These are phyloP conservation scores for Lampris incognitus DNA, from an alignment of 2,113 vertebrate species.

Conservation along the genomic window DNA sequence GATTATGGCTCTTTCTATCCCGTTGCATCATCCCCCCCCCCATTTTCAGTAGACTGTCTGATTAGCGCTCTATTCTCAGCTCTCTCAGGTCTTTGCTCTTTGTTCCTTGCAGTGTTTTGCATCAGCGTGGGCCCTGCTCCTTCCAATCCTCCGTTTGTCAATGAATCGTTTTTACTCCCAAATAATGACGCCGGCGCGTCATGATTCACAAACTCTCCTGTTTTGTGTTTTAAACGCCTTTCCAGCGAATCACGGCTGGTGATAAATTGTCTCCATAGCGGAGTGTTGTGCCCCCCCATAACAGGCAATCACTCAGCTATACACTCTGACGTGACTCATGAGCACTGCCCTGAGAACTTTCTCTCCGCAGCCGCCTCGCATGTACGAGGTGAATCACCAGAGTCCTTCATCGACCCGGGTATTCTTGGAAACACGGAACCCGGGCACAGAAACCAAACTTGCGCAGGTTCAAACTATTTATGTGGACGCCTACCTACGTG, in stretches of 20 bases:
- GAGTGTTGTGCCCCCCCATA: no score
- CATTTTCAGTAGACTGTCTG: constrained; percentile 44
- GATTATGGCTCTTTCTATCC: constrained; percentile 71
- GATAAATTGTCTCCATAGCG: background rate
- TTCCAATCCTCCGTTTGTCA: constrained; percentile 30
- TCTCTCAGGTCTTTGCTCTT: constrained; percentile 34
- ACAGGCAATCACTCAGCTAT: background rate
- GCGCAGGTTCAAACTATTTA: no score
- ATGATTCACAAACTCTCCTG: background rate
- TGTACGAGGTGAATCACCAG: background rate
- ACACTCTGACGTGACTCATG: background rate
- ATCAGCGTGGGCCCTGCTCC: constrained; percentile 48
- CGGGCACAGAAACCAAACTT: no score
- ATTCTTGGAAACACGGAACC: no score
- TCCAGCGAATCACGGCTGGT: constrained; percentile 19
- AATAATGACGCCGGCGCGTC: constrained; percentile 6
- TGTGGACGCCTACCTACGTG: no score
- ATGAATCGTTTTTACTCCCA: background rate
- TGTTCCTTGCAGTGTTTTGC: constrained; percentile 75
- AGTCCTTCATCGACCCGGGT: background rate
- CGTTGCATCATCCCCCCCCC: constrained; percentile 75
- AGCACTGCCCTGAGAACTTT: constrained; percentile 3
- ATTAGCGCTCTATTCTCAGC: constrained; percentile 47
- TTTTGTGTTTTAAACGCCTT: constrained; percentile 19
- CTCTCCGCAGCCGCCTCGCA: constrained; percentile 9